phyloP scores from a whole-genome alignment of 2,797 vertebrate genomes.

The Poeciliopsis turneri region DNA sequence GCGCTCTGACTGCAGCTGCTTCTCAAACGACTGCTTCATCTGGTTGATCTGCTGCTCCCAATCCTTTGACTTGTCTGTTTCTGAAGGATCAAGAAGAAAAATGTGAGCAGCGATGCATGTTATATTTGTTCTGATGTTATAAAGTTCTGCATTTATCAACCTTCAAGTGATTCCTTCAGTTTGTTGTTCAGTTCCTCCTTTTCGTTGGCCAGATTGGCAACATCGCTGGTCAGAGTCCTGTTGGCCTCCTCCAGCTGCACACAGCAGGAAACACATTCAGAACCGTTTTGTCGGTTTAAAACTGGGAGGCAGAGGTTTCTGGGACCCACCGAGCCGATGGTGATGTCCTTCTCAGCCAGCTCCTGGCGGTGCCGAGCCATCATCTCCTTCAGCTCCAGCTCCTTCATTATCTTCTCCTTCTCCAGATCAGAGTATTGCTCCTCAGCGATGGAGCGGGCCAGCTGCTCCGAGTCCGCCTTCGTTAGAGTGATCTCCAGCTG shows the following conservation, averaged over 20 bases:
- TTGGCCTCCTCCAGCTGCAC: conserved; percentile 95
- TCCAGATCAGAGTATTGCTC: conserved; percentile 97
- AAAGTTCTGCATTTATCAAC: conserved; percentile 30
- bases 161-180: conserved; percentile 83
- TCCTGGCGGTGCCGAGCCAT: conserved; percentile 96
- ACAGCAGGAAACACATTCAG: conserved; percentile 4
- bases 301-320: too few species aligned
- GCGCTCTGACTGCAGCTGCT: conserved; percentile 92
- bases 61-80: conserved; percentile 86
- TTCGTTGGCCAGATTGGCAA: conserved; percentile 94
- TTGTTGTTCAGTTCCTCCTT: conserved; percentile 97
- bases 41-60: conserved; percentile 87
- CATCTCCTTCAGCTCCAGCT: conserved; percentile 98
- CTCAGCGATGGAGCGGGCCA: conserved; percentile 96
- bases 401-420: conserved; percentile 99
- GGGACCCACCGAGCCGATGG: conserved; percentile 89
- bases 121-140: not conserved
- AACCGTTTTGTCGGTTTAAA: not conserved
- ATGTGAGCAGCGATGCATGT: not conserved
- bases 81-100: conserved; percentile 66
- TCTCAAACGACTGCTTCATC: conserved; percentile 91
- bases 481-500: conserved; percentile 95
- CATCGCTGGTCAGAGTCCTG: conserved; percentile 93
- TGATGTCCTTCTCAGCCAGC: conserved; percentile 92
- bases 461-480: conserved; percentile 95